Evolutionary conservation across 2,113 vertebrate species (phyloP), one percentile per base, ranked within the genome.

Genomic region (Odontophorus gujanensis): DNA sequence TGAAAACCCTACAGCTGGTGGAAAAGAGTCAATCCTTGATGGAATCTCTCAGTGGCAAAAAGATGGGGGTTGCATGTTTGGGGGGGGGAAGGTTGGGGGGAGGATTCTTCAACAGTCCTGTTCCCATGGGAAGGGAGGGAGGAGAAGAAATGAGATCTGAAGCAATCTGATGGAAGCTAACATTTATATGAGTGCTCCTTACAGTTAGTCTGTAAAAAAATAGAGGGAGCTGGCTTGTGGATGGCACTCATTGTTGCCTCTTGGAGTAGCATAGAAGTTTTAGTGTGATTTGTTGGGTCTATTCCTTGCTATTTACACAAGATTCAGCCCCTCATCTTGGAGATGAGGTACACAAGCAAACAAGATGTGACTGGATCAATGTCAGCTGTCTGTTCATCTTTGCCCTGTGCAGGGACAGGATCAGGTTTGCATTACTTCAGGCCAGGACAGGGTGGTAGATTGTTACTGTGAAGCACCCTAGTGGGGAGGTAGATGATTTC

Each of bases 1-100:
- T 85, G 85, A 83, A 83, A 94, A 68, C 61, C 74, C 57, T 85
- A 74, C 66, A 58, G 88, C 83, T 82, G 85, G 90, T 72, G 42
- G 87, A 77, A 83, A 79, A 85, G 83, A 65, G 34, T 72, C 65
- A n/a, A 8, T 65, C 57, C 90, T 85, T 58, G 13, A 61, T 75
- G 85, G 92, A 95, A 86, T 92, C 81, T 85, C 85, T 72, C 30
- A 66, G 74, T 2, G 2, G 63, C 6, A 7, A 69, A 75, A 92
- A 80, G 84, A 34, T 6, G 12, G 55, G 47, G 16, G 57, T 9
- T 45, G 28, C 42, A 22, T 81, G 32, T 83, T 20, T 7, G 4
- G 25, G 12, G 18, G 9, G 20, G 50, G 36, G 76, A 91, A 11
- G 12, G 40, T 40, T 40, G 40, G 11, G 12, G 18, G 9, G 18